Evolutionary conservation across 2,113 vertebrate species (phyloP).

Genomic region (Salvator merianae): DNA sequence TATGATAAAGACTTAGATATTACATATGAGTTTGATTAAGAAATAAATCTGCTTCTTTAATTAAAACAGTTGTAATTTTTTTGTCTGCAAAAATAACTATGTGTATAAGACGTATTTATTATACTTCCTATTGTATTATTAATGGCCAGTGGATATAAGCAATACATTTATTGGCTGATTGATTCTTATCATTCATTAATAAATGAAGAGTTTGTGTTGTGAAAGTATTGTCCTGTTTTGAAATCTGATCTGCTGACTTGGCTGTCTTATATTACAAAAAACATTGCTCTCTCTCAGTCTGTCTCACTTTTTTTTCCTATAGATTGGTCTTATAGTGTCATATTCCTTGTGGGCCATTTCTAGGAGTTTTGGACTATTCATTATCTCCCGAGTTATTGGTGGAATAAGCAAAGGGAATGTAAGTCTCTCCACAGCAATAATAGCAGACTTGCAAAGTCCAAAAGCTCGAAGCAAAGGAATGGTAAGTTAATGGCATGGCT

Average conservation of each 20-base stretch:
- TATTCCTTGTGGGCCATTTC: slow-evolving; percentile 92
- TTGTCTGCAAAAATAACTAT: too few relatives aligned
- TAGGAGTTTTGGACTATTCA: slow-evolving; percentile 87
- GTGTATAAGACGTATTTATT: too few relatives aligned
- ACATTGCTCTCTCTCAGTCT: too few relatives aligned
- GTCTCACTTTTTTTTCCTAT: slow-evolving; percentile 41
- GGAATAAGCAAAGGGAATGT: slow-evolving; percentile 96
- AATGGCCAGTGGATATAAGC: too few relatives aligned
- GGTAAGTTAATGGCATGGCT: slow-evolving; percentile 73
- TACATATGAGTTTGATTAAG: too few relatives aligned
- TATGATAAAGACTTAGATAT: too few relatives aligned
- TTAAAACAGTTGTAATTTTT: too few relatives aligned
- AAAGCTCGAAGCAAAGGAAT: slow-evolving; percentile 90
- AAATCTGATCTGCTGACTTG: neutral
- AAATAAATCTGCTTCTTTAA: too few relatives aligned
- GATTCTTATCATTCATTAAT: too few relatives aligned
- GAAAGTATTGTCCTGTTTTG: neutral
- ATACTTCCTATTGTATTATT: too few relatives aligned
- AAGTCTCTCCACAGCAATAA: slow-evolving; percentile 89
- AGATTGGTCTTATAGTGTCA: slow-evolving; percentile 87
- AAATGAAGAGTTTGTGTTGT: neutral
- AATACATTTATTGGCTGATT: too few relatives aligned
- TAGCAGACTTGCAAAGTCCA: slow-evolving; percentile 88
- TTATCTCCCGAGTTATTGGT: slow-evolving; percentile 89
- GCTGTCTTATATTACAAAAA: slow-evolving; percentile 16